Evolutionary conservation across 2,888 invertebrate genomes (phyloP).

Genomic region (Polymixis flavicincta): DNA sequence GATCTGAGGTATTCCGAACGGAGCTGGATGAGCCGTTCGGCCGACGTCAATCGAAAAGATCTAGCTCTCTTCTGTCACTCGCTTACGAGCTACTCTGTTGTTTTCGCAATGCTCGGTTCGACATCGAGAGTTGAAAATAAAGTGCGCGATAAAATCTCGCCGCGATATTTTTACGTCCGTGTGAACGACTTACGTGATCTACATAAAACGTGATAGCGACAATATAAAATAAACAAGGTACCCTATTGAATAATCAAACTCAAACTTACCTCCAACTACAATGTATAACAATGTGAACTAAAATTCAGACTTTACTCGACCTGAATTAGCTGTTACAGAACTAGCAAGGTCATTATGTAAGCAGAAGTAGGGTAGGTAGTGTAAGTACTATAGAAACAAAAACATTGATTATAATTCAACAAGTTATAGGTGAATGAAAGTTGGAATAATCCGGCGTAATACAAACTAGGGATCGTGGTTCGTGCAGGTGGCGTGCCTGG

Average conservation of each 20-base stretch:
- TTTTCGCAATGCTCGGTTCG: too few relatives aligned
- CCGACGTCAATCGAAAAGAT: too few relatives aligned
- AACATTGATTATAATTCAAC: constrained; percentile 67
- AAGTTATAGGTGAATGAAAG: constrained; percentile 84
- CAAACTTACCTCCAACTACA: constrained; percentile 41
- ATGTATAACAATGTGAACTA: constrained; percentile 35
- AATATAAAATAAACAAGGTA: constrained; percentile 16
- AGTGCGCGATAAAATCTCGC: too few relatives aligned
- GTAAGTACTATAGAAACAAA: constrained; percentile 41
- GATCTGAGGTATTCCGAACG: too few relatives aligned
- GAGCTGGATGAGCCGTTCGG: too few relatives aligned
- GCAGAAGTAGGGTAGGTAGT: constrained; percentile 12
- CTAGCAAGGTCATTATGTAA: constrained; percentile 23
- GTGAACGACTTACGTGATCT: neutral
- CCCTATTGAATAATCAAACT: constrained; percentile 48
- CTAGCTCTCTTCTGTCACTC: too few relatives aligned
- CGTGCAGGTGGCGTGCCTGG: constrained; percentile 86
- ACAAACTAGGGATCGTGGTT: constrained; percentile 82
- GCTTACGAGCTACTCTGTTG: too few relatives aligned
- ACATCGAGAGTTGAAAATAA: too few relatives aligned
- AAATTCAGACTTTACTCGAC: constrained; percentile 23
- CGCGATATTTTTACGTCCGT: too few relatives aligned
- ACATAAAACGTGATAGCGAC: constrained; percentile 1
- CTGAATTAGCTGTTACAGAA: constrained; percentile 20
- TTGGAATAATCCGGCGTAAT: constrained; percentile 84